Evolutionary conservation across 2,113 vertebrate genomes (phyloP), one percentile per base, ranked within the genome.

Genomic region (Rhynchopsitta pachyrhyncha): DNA sequence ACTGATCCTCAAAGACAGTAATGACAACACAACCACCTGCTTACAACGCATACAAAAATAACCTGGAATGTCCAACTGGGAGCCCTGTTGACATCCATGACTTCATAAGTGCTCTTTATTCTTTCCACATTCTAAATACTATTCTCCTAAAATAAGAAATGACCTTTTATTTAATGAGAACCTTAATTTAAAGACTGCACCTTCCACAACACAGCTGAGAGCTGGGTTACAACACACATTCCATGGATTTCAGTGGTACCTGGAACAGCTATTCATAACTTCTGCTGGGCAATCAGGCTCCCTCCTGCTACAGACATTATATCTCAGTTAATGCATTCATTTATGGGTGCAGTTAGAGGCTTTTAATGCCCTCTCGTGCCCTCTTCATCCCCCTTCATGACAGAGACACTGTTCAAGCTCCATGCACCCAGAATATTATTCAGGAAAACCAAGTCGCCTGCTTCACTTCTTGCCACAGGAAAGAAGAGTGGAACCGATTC

Each of bases 21-120:
- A 64, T 59, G 70, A 92, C 69, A 86, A 92, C 94, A 84, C 66
- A 39, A 27, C 66, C 91, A 92, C 89, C 88, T 91, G 89, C 84
- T 87, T 37, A 85, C 74, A 91, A 73, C 35, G 44, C 28, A 60
- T 18, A 88, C 66, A 91, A 87, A 92, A 64, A 95, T 69, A 95
- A 86, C 73, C 66, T n/a, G 69, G 69, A 71, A 93, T 25, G 66
- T 41, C 66, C 52, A 76, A 52, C 74, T 16, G 13, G 62, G 66
- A 47, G 55, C 35, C 81, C 67, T 52, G 57, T 8, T 79, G 74
- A 95, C 89, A 92, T 47, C 50, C 7, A 0, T 76, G 76, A 88
- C 91, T 95, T 95, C 85, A 85, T 16, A n/a, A 69, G 47, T 69
- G 87, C 82, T 81, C 77, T 94, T 89, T 82, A 24, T 62, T 62